Conservation (phyloP, 2,888 invertebrate genomes). For the Globia sparganii region DNA sequence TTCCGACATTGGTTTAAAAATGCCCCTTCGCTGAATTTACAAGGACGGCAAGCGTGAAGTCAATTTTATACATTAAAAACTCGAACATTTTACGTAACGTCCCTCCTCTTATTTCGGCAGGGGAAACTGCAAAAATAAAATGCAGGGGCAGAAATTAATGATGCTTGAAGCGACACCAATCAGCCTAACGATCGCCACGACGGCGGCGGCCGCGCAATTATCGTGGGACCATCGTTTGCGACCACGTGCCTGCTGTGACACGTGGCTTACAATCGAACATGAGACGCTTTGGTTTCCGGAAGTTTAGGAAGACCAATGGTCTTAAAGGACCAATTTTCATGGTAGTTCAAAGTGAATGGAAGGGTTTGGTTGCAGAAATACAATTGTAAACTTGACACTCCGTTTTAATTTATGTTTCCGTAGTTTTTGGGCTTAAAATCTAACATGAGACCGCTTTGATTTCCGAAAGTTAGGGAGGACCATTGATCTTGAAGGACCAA, state of each 20-base stretch:
- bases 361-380: not conserved
- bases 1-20: not conserved
- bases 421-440: not conserved
- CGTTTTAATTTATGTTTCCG: not conserved
- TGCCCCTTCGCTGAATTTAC: constrained; percentile 1
- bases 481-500: no score
- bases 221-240: constrained; percentile 25
- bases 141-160: constrained; percentile 61
- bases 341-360: not conserved
- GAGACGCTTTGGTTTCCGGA: constrained; percentile 13
- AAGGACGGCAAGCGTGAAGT: not conserved
- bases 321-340: constrained; percentile 4
- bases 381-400: not conserved
- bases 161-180: constrained; percentile 60
- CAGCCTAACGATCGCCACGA: constrained; percentile 51
- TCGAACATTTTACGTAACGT: constrained; percentile 12
- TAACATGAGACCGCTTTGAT: no score
- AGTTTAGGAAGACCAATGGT: not conserved
- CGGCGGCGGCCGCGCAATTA: constrained; percentile 44
- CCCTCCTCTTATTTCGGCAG: constrained; percentile 28
- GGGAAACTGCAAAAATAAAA: constrained; percentile 54
- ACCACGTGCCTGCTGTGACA: constrained; percentile 38
- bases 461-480: no score
- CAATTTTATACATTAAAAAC: constrained; percentile 41
- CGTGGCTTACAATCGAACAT: constrained; percentile 24